Conservation (phyloP, 2,797 vertebrate genomes). For the Manis crassicaudata region DNA sequence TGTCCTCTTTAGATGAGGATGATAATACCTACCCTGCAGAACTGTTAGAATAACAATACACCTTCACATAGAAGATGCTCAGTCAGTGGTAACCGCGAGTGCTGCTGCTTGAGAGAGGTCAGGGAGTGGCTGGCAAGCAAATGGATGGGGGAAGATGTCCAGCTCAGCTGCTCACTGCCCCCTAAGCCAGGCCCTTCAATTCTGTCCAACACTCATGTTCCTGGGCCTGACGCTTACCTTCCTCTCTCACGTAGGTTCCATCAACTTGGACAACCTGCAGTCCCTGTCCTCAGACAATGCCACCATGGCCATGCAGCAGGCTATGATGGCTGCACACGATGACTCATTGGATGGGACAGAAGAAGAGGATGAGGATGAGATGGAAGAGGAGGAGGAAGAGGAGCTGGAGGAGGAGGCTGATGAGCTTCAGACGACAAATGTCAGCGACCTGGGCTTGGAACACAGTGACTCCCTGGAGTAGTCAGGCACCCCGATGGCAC, state of each 20-base stretch:
- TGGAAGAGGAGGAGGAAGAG: constrained; percentile 93
- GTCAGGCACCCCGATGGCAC: constrained; percentile 53
- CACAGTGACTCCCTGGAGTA: constrained; percentile 96
- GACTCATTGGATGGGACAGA: constrained; percentile 97
- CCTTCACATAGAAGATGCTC: background rate
- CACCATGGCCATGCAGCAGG: constrained; percentile 98
- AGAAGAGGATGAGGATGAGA: constrained; percentile 96
- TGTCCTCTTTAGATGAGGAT: background rate
- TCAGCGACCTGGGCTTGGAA: constrained; percentile 92
- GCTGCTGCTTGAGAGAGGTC: background rate
- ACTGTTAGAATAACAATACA: background rate
- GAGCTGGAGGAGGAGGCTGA: constrained; percentile 91
- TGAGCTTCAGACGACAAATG: constrained; percentile 88
- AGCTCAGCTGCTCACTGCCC: background rate
- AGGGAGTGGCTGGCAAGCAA: no score
- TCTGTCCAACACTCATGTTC: background rate
- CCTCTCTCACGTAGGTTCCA: constrained; percentile 86
- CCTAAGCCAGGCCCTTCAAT: rapidly evolving
- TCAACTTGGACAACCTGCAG: constrained; percentile 95
- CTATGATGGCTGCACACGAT: constrained; percentile 94
- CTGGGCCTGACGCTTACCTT: background rate
- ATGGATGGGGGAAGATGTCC: no score
- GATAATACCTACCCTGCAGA: background rate
- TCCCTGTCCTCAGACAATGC: constrained; percentile 96
- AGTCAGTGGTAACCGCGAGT: background rate